Evolutionary conservation across 2,888 invertebrate genomes (phyloP).

Genomic region (Scaptodrosophila latifasciaeformis): DNA sequence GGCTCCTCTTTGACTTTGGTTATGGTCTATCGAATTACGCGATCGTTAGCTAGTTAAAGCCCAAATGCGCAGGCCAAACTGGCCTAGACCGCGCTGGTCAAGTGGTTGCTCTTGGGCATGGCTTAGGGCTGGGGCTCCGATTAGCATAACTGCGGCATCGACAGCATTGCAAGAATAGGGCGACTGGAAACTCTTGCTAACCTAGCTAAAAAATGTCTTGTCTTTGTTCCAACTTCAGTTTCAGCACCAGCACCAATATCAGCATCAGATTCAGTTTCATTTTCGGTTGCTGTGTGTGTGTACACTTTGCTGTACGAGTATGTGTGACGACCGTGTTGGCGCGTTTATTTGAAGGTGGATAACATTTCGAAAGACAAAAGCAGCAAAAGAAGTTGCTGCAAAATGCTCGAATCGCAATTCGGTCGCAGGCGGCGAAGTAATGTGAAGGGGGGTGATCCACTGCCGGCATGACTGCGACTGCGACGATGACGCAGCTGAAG

Average conservation of each 20-base stretch:
- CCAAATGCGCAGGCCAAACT: constrained; percentile 14
- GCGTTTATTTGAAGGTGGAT: constrained; percentile 45
- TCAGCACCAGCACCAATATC: too few relatives aligned
- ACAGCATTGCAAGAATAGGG: constrained; percentile 57
- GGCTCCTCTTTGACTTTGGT: too few relatives aligned
- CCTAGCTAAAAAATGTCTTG: constrained; percentile 49
- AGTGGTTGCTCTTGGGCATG: constrained; percentile 7
- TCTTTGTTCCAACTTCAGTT: constrained; percentile 3
- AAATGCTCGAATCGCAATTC: constrained; percentile 30
- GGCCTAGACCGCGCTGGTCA: neutral
- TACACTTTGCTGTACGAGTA: neutral
- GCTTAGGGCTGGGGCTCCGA: constrained; percentile 37
- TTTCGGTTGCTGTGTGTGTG: too few relatives aligned
- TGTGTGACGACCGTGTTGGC: constrained; percentile 23
- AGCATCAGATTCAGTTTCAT: too few relatives aligned
- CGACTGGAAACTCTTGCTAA: constrained; percentile 20
- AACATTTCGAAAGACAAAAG: constrained; percentile 57
- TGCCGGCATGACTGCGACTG: constrained; percentile 9
- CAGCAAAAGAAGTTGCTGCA: constrained; percentile 55
- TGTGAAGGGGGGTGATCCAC: constrained; percentile 5
- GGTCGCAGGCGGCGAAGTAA: neutral
- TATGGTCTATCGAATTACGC: constrained; percentile 21
- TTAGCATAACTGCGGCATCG: constrained; percentile 44
- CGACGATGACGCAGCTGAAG: constrained; percentile 36
- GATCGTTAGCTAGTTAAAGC: constrained; percentile 5